Percentiles rank a stretch among this genome's conserved stretches.
Conservation (phyloP, 2,113 vertebrate species). For the Heptranchias perlo region DNA sequence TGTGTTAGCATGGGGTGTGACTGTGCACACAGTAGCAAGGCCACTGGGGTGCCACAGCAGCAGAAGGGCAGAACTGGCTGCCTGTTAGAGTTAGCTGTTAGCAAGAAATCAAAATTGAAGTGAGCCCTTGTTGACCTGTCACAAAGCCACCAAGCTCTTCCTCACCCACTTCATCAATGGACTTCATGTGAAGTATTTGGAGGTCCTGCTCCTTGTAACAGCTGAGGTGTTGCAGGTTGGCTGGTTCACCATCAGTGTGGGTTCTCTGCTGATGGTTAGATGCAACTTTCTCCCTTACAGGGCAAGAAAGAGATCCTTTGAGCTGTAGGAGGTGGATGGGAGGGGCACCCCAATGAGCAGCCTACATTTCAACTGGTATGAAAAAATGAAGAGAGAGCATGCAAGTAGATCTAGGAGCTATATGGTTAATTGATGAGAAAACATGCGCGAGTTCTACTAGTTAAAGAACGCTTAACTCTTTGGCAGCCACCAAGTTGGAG, state of each 20-base stretch:
- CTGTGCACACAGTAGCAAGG: not conserved
- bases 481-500: too few species aligned
- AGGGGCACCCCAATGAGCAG: too few species aligned
- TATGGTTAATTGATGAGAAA: too few species aligned
- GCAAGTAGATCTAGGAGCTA: too few species aligned
- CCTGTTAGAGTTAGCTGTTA: not conserved
- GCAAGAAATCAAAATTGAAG: not conserved
- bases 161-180: not conserved
- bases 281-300: not conserved
- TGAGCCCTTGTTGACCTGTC: not conserved
- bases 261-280: not conserved
- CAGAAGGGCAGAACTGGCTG: not conserved
- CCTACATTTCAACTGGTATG: too few species aligned
- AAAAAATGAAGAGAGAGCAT: too few species aligned
- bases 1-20: not conserved
- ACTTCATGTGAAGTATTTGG: not conserved
- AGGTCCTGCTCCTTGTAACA: not conserved
- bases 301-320: not conserved
- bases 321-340: not conserved
- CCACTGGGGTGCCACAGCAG: not conserved
- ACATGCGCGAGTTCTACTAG: too few species aligned
- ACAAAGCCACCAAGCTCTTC: not conserved
- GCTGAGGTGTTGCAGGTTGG: not conserved
- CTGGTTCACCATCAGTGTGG: not conserved
- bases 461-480: too few species aligned